Conservation (phyloP, 2,113 vertebrate genomes). For the Sigmodon hispidus region DNA sequence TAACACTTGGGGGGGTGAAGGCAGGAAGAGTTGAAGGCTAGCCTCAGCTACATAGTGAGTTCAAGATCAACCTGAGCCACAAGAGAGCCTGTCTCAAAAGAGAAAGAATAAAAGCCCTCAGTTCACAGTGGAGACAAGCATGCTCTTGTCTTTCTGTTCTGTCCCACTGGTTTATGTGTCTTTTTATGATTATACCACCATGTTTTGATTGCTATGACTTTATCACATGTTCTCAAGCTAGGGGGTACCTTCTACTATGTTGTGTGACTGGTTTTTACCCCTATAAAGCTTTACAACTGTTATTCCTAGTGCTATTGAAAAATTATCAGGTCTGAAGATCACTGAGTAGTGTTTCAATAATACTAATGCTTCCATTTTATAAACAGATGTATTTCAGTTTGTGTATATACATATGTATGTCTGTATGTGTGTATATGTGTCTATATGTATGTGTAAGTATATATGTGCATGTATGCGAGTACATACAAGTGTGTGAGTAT, state of each 20-base stretch:
- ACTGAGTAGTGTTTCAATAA: background rate
- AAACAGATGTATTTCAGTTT: background rate
- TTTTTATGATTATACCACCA: background rate
- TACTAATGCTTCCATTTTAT: background rate
- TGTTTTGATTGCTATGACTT: background rate
- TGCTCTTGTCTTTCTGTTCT: background rate
- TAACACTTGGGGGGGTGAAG: background rate
- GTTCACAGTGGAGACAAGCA: background rate
- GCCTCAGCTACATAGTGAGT: background rate
- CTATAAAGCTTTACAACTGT: background rate
- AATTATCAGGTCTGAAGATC: background rate
- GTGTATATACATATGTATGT: background rate
- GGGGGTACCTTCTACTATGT: background rate
- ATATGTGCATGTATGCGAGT: rapidly evolving
- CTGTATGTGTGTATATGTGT: background rate
- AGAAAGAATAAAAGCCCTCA: background rate
- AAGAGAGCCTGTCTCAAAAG: background rate
- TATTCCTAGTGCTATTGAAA: background rate
- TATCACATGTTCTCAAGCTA: background rate
- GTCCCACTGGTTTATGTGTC: background rate
- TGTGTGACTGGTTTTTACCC: background rate
- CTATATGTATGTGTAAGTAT: too few relatives aligned
- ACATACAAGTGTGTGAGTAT: background rate
- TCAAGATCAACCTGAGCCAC: background rate
- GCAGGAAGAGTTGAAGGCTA: background rate